These are phyloP conservation scores for Heterodera schachtii DNA, from an alignment of 1,140 invertebrate genomes.

Conservation along the genomic window DNA sequence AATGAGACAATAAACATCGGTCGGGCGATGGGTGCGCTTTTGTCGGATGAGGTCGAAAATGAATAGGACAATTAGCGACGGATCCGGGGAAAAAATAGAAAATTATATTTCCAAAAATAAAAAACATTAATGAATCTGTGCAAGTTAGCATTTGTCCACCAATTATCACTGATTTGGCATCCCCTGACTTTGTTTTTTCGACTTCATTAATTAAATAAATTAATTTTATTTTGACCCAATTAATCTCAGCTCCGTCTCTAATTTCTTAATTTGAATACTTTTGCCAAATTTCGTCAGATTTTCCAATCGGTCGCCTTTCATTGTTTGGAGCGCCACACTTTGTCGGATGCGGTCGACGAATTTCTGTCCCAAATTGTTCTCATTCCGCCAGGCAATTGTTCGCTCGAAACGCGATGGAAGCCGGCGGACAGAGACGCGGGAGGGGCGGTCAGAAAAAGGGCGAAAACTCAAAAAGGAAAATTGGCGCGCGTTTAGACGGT, in stretches of 20 bases:
- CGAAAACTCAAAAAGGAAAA: neutral
- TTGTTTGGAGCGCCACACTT: slow-evolving; percentile 56
- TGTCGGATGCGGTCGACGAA: slow-evolving; percentile 56
- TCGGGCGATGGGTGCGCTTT: slow-evolving; percentile 47
- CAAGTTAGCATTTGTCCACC: no score
- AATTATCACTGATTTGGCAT: no score
- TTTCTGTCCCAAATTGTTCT: slow-evolving; percentile 61
- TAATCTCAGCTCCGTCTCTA: no score
- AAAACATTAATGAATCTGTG: no score
- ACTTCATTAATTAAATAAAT: no score
- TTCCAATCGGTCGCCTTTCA: slow-evolving; percentile 67
- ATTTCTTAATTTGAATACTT: no score
- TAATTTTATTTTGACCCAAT: no score
- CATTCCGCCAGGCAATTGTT: slow-evolving; percentile 68
- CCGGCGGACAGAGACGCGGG: slow-evolving; percentile 40
- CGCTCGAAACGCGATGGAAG: slow-evolving; percentile 58
- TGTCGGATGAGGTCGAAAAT: slow-evolving; percentile 44
- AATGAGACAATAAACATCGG: slow-evolving; percentile 50
- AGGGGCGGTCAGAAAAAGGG: slow-evolving; percentile 14
- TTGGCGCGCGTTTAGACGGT: slow-evolving; percentile 23
- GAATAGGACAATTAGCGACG: neutral
- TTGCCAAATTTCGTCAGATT: slow-evolving; percentile 43
- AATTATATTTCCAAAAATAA: neutral
- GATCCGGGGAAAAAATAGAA: neutral
- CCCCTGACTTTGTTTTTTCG: no score